Evolutionary conservation across 2,113 vertebrate species (phyloP).

Genomic region (Catagonus wagneri): DNA sequence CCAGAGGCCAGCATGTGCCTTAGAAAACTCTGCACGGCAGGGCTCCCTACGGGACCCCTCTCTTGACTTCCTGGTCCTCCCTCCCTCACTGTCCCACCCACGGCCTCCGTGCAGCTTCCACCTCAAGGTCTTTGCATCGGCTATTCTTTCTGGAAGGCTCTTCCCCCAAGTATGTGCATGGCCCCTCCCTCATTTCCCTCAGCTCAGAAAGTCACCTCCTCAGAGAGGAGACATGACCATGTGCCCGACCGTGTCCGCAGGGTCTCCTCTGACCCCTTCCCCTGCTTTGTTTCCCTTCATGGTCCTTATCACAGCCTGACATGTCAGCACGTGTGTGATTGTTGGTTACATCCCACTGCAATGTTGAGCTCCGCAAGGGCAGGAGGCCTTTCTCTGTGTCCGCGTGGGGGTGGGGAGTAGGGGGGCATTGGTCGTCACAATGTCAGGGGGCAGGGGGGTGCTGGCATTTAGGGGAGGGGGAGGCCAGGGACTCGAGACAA

Average conservation of each 20-base stretch:
- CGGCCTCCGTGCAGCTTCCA: background rate
- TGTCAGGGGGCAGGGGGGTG: background rate
- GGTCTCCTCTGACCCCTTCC: background rate
- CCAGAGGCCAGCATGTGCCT: background rate
- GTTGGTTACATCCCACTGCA: background rate
- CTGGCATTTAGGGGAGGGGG: background rate
- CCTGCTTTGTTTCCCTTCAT: background rate
- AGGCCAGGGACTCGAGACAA: background rate
- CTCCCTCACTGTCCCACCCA: background rate
- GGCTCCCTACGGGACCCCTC: background rate
- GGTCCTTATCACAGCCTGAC: background rate
- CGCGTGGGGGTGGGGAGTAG: too few species aligned
- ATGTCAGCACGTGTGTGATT: background rate
- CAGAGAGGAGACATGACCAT: background rate
- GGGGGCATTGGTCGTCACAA: background rate
- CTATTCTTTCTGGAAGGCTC: background rate
- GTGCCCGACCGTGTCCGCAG: background rate
- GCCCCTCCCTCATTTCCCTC: background rate
- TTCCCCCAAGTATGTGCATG: background rate
- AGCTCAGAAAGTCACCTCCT: background rate
- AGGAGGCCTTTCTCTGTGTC: background rate
- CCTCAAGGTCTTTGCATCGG: background rate
- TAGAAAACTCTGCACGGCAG: fast-evolving
- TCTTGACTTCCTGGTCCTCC: background rate
- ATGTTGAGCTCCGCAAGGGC: background rate